Conservation (phyloP, 1,140 invertebrate species). For the Drosophila lacteicornis region DNA sequence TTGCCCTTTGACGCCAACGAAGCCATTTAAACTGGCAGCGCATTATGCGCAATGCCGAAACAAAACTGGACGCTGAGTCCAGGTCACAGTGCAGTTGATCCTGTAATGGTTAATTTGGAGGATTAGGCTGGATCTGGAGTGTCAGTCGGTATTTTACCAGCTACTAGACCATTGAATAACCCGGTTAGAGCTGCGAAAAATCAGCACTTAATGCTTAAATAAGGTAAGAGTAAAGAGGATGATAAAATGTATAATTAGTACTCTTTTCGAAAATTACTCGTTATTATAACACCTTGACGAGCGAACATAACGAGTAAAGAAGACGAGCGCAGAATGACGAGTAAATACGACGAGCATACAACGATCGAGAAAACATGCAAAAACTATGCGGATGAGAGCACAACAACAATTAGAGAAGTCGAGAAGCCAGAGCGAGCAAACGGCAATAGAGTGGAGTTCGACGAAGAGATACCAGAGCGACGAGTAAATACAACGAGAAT, state of each 20-base stretch:
- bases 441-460: no score
- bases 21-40: slow-evolving; percentile 51
- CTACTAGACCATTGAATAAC: background rate
- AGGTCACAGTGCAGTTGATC: background rate
- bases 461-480: no score
- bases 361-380: no score
- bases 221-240: background rate
- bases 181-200: no score
- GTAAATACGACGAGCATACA: no score
- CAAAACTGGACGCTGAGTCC: background rate
- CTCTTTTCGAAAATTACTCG: background rate
- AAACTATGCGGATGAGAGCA: no score
- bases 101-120: background rate
- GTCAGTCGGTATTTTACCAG: background rate
- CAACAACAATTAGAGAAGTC: no score
- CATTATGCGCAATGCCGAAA: slow-evolving; percentile 35
- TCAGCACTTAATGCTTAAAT: background rate
- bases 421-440: no score
- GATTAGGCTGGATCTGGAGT: background rate
- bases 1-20: slow-evolving; percentile 43
- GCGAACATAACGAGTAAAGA: background rate
- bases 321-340: background rate
- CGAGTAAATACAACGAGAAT: background rate
- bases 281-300: background rate
- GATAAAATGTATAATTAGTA: background rate